phyloP scores from a whole-genome alignment of 92 coral and sea anemone genomes.

The Zoanthus solanderi region DNA sequence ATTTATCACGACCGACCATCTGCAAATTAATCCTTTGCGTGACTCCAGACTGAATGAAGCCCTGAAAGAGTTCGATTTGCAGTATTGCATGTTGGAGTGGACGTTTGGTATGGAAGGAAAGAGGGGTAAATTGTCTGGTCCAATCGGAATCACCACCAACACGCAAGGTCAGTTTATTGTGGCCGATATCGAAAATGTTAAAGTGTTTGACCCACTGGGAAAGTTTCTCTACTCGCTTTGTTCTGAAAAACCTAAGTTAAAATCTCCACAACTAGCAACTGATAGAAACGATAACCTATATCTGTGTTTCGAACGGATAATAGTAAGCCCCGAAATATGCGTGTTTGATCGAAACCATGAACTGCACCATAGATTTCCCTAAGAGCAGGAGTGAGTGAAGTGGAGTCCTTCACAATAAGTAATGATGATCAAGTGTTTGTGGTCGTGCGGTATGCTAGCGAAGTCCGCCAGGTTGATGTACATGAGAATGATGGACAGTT shows the following conservation, averaged over 20 bases:
- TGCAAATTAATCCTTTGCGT: too few species aligned
- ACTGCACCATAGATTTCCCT: background rate
- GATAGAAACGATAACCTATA: too few species aligned
- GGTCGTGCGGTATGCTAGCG: background rate
- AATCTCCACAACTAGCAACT: background rate
- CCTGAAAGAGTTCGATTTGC: too few species aligned
- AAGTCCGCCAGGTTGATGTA: background rate
- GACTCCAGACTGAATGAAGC: too few species aligned
- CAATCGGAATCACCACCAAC: constrained; percentile 19
- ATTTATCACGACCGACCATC: too few species aligned
- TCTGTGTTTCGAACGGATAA: too few species aligned
- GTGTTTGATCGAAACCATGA: background rate
- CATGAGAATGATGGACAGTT: background rate
- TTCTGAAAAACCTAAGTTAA: background rate
- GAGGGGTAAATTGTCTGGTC: too few species aligned
- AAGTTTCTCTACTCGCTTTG: background rate
- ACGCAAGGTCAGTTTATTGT: constrained; percentile 18
- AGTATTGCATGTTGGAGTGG: too few species aligned
- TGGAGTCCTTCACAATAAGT: background rate
- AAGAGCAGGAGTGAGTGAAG: background rate
- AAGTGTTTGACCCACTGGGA: background rate
- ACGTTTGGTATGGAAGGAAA: too few species aligned
- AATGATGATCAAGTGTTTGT: background rate
- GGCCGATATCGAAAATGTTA: background rate
- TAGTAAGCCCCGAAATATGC: background rate